Percentiles rank a stretch among this genome's conserved stretches.
phyloP scores from a whole-genome alignment of 2,888 invertebrate genomes.

The Arrhopalites spinosus region DNA sequence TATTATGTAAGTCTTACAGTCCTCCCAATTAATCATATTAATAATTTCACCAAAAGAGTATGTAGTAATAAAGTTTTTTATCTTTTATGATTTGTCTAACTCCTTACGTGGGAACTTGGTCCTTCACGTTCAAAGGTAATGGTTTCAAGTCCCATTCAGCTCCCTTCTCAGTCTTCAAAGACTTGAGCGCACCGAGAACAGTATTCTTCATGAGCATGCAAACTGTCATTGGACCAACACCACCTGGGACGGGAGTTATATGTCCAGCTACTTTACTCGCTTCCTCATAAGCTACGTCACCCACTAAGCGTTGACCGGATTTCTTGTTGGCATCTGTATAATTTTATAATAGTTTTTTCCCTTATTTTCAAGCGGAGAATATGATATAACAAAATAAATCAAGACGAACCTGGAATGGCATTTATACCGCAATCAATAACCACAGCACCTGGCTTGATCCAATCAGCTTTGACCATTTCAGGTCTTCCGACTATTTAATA shows the following conservation, averaged over 20 bases:
- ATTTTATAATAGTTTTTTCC: constrained; percentile 1
- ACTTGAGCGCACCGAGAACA: constrained; percentile 76
- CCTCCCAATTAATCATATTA: neutral
- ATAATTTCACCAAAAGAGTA: neutral
- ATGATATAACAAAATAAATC: too few relatives aligned
- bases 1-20: too few relatives aligned
- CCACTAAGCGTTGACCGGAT: constrained; percentile 83
- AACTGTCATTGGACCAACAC: constrained; percentile 99
- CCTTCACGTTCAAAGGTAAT: constrained; percentile 68
- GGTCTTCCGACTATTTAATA: constrained; percentile 88
- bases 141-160: constrained; percentile 73
- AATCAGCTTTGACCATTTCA: constrained; percentile 87
- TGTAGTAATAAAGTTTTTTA: neutral
- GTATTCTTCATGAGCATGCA: constrained; percentile 97
- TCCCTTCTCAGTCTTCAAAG: constrained; percentile 63
- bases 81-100: neutral
- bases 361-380: too few relatives aligned
- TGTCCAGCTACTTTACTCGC: constrained; percentile 79
- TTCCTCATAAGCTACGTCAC: constrained; percentile 88
- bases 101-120: constrained; percentile 82
- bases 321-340: constrained; percentile 74
- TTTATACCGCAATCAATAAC: constrained; percentile 99
- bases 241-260: constrained; percentile 90
- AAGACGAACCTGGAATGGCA: constrained; percentile 78
- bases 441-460: constrained; percentile 97